phyloP scores from a whole-genome alignment of 2,888 invertebrate genomes.

The Agrochola macilenta region DNA sequence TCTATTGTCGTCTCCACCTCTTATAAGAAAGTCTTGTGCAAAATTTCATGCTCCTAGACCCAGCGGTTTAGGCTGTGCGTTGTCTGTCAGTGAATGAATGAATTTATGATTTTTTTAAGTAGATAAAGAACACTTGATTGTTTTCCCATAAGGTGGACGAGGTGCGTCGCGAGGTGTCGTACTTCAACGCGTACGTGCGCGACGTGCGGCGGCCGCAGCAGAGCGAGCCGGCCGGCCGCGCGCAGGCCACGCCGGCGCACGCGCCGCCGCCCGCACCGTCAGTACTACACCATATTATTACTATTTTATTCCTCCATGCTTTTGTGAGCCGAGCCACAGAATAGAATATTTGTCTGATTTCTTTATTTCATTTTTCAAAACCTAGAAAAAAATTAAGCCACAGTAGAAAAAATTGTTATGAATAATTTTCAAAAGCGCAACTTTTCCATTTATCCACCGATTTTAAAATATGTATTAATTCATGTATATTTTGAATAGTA shows the following conservation, averaged over 20 bases:
- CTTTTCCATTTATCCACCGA: too few relatives aligned
- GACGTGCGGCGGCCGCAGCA: slow-evolving; percentile 98
- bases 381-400: too few relatives aligned
- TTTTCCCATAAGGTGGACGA: slow-evolving; percentile 93
- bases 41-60: not conserved
- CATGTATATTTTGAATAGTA: too few relatives aligned
- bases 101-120: not conserved
- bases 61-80: too few relatives aligned
- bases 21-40: too few relatives aligned
- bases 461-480: too few relatives aligned
- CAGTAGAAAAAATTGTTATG: too few relatives aligned
- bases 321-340: not conserved
- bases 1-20: too few relatives aligned
- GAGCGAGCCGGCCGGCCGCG: slow-evolving; percentile 94
- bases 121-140: not conserved
- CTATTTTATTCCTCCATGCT: not conserved
- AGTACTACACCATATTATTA: slow-evolving; percentile 48
- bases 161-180: slow-evolving; percentile 98
- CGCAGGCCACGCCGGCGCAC: slow-evolving; percentile 73
- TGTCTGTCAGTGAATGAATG: not conserved
- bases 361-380: too few relatives aligned
- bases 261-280: slow-evolving; percentile 69
- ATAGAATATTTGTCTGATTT: not conserved
- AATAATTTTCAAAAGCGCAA: too few relatives aligned
- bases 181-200: slow-evolving; percentile 98